phyloP scores from a whole-genome alignment of 1,140 invertebrate genomes.

The Trichonephila clavipes region DNA sequence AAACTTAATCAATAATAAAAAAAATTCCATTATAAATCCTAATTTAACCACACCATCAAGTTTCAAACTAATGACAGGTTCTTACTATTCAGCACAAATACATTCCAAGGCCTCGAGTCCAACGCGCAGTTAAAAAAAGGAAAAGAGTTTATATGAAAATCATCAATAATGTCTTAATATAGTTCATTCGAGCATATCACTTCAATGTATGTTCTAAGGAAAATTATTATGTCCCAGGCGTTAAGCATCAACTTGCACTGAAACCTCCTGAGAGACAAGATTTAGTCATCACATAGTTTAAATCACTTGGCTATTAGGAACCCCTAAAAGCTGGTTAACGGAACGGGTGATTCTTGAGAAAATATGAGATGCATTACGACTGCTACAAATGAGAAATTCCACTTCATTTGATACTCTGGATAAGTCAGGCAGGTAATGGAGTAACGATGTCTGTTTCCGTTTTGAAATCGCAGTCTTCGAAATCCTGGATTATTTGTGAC shows the following conservation, averaged over 20 bases:
- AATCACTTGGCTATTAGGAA: slow-evolving; percentile 72
- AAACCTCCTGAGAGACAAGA: slow-evolving; percentile 41
- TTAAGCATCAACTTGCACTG: slow-evolving; percentile 16
- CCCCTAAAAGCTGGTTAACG: slow-evolving; percentile 59
- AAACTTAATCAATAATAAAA: not conserved
- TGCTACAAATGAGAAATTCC: slow-evolving; percentile 73
- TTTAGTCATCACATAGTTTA: slow-evolving; percentile 60
- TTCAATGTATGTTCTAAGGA: slow-evolving; percentile 13
- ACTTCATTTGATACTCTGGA: slow-evolving; percentile 60
- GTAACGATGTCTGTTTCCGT: slow-evolving; percentile 44
- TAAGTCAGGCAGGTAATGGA: slow-evolving; percentile 69
- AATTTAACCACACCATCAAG: not conserved
- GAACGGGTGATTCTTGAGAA: slow-evolving; percentile 41
- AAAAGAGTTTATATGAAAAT: slow-evolving; percentile 19
- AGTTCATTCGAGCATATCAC: slow-evolving; percentile 48
- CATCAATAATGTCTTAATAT: slow-evolving; percentile 57
- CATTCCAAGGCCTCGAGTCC: not conserved
- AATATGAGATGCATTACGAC: slow-evolving; percentile 64
- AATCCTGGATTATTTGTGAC: slow-evolving; percentile 29
- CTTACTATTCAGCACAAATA: not conserved
- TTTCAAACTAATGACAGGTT: not conserved
- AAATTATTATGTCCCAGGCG: slow-evolving; percentile 51
- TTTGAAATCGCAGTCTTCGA: not conserved
- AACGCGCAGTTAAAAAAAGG: slow-evolving; percentile 1
- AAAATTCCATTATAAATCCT: not conserved